phyloP scores from a whole-genome alignment of 2,888 invertebrate species.

The Agrochola litura region DNA sequence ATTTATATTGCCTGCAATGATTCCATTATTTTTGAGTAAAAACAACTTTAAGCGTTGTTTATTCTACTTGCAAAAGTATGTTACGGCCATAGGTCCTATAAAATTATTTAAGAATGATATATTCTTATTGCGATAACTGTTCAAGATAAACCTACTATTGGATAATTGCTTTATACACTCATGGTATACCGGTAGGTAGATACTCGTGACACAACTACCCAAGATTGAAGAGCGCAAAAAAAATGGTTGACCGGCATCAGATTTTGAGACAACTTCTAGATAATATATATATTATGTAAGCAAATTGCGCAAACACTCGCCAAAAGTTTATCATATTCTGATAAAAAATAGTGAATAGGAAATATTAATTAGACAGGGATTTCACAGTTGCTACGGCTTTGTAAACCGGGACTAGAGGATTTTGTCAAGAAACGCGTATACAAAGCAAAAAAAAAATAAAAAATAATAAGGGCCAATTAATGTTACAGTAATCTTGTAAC shows the following conservation, averaged over 20 bases:
- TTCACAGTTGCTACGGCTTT: constrained; percentile 1
- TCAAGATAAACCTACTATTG: neutral
- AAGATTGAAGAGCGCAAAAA: neutral
- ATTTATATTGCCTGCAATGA: neutral
- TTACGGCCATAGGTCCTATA: neutral
- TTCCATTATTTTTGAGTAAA: constrained; percentile 5
- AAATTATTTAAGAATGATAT: neutral
- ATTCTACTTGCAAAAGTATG: neutral
- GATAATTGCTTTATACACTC: neutral
- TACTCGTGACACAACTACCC: neutral
- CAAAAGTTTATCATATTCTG: neutral
- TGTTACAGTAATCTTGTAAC: neutral
- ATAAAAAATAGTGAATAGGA: neutral
- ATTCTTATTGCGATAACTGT: neutral
- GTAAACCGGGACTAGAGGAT: neutral
- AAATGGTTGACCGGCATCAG: neutral
- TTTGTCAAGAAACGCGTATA: neutral
- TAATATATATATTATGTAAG: neutral
- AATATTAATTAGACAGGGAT: neutral
- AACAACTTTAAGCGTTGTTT: neutral
- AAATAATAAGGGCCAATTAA: neutral
- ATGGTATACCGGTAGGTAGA: neutral
- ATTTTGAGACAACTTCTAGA: neutral
- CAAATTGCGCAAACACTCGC: neutral
- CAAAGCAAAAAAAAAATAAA: neutral